Conservation (phyloP, 2,113 vertebrate species). For the Heterotis niloticus region DNA sequence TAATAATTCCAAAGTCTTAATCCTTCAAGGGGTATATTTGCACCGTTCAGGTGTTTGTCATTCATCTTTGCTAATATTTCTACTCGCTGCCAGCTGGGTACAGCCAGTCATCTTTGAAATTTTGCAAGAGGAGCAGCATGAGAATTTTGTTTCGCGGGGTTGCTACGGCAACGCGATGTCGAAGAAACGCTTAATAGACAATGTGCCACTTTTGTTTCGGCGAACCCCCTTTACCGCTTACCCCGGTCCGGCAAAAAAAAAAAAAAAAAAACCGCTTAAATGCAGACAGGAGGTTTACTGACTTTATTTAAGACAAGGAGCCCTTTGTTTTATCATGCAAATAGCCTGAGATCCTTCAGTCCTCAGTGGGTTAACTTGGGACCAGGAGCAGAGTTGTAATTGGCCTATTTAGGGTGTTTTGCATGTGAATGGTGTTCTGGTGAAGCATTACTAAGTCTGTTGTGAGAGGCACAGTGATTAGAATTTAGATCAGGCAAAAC, state of each 20-base stretch:
- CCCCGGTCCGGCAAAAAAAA: conserved; percentile 59
- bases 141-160: conserved; percentile 33
- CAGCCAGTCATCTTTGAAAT: conserved; percentile 57
- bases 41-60: conserved; percentile 55
- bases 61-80: conserved; percentile 72
- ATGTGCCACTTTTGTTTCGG: conserved; percentile 50
- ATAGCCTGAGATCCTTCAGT: conserved; percentile 74
- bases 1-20: conserved; percentile 46
- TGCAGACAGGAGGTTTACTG: conserved; percentile 56
- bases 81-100: conserved; percentile 68
- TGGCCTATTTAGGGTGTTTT: conserved; percentile 97
- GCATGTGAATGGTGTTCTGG: conserved; percentile 92
- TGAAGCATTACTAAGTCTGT: conserved; percentile 87
- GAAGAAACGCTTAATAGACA: conserved; percentile 36
- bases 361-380: conserved; percentile 77
- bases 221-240: conserved; percentile 17
- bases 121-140: conserved; percentile 32
- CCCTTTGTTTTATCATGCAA: conserved; percentile 87
- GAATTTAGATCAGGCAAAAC: conserved; percentile 93
- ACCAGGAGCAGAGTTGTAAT: conserved; percentile 86
- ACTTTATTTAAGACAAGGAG: conserved; percentile 90
- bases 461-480: conserved; percentile 90
- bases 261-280: conserved; percentile 52
- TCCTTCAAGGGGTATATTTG: conserved; percentile 39
- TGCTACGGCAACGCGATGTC: conserved; percentile 36